Conservation (phyloP, 2,113 vertebrate species). For the Argyrosomus japonicus region DNA sequence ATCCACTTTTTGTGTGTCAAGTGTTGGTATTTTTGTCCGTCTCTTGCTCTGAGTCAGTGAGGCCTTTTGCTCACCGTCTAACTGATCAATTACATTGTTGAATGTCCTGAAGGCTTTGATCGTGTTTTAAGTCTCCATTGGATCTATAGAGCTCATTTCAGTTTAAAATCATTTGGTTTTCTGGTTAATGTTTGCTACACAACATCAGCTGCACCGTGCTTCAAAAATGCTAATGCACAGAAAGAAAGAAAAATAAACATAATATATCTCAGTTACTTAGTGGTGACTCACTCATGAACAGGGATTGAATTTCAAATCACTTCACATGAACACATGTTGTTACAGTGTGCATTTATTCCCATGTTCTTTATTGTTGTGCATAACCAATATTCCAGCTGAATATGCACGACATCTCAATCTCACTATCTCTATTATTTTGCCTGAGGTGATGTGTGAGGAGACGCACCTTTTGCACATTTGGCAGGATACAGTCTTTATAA, state of each 20-base stretch:
- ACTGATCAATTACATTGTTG: background rate
- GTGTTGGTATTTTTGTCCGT: background rate
- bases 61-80: constrained; percentile 26
- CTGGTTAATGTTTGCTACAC: background rate
- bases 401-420: background rate
- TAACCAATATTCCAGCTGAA: background rate
- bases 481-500: background rate
- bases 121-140: background rate
- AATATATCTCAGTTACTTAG: background rate
- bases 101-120: background rate
- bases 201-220: background rate
- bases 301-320: background rate
- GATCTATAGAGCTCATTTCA: background rate
- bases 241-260: background rate
- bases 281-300: background rate
- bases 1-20: background rate
- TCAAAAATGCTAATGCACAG: background rate
- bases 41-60: background rate
- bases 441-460: background rate
- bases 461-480: background rate
- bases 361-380: background rate
- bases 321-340: background rate
- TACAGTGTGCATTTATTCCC: background rate
- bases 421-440: background rate
- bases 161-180: background rate